Conservation (phyloP, 2,113 vertebrate genomes). For the Burhinus bistriatus region DNA sequence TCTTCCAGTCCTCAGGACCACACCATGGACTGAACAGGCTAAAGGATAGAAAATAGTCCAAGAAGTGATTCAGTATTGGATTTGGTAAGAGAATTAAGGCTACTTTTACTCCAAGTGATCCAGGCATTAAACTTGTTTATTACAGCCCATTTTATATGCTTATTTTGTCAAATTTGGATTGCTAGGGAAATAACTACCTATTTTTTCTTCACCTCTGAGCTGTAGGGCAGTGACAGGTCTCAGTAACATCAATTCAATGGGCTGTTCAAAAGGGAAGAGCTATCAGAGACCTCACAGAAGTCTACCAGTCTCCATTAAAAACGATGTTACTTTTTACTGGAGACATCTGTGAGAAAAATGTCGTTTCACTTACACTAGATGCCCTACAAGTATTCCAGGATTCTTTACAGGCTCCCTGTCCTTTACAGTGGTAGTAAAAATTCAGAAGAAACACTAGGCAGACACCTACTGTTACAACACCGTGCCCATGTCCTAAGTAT, state of each 20-base stretch:
- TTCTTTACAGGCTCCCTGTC: not conserved
- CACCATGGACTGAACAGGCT: not conserved
- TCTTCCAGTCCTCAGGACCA: not conserved
- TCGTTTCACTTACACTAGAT: not conserved
- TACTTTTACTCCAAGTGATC: not conserved
- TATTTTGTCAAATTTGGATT: not conserved
- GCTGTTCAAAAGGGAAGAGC: not conserved
- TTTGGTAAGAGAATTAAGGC: not conserved
- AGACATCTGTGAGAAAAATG: not conserved
- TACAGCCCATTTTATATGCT: not conserved
- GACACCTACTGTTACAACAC: not conserved
- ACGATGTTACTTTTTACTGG: not conserved
- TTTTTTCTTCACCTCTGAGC: not conserved
- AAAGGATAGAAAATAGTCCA: not conserved
- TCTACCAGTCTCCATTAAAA: not conserved
- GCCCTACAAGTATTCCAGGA: not conserved
- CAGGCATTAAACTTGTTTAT: not conserved
- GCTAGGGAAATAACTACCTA: not conserved
- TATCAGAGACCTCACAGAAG: not conserved
- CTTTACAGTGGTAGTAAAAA: not conserved
- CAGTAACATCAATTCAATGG: not conserved
- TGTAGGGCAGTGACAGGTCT: not conserved
- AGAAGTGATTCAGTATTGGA: not conserved
- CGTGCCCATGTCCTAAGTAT: no score
- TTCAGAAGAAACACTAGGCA: not conserved